A percentile compares a stretch with the other conserved stretches of the same genome.
Evolutionary conservation across 2,888 invertebrate genomes (phyloP).

Genomic region (Philopedon plagiatum): DNA sequence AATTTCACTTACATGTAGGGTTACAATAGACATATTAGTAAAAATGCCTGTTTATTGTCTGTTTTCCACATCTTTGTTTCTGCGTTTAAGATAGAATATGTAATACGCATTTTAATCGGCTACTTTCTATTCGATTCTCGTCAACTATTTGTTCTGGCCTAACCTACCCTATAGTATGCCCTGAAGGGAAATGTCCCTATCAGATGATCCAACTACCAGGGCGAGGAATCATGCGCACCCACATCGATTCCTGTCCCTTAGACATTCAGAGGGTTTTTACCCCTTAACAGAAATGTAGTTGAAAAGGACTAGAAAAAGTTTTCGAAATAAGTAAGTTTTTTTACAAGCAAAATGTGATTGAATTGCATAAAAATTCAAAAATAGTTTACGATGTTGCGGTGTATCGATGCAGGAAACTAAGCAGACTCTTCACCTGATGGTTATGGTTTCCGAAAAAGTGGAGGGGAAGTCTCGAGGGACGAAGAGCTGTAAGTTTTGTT

Average conservation of each 20-base stretch:
- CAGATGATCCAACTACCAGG: slow-evolving; percentile 41
- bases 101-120: neutral
- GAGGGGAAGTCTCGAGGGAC: slow-evolving; percentile 32
- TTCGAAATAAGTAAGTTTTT: slow-evolving; percentile 9
- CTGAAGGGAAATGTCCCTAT: slow-evolving; percentile 36
- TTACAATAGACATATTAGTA: no score
- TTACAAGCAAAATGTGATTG: slow-evolving; percentile 5
- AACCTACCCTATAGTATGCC: slow-evolving; percentile 28
- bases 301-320: slow-evolving; percentile 21
- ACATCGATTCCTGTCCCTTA: slow-evolving; percentile 42
- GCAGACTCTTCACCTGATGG: neutral
- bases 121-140: neutral
- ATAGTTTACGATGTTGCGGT: neutral
- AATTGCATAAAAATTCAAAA: neutral
- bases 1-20: no score
- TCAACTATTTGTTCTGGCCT: slow-evolving; percentile 10
- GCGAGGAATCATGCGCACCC: slow-evolving; percentile 42
- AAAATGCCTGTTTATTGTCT: no score
- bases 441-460: slow-evolving; percentile 18
- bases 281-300: slow-evolving; percentile 45
- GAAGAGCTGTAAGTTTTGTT: slow-evolving; percentile 46
- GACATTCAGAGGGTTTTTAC: slow-evolving; percentile 48
- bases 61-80: no score
- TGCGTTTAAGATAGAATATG: no score
- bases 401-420: neutral